Evolutionary conservation across 2,888 invertebrate genomes (phyloP), one percentile per base, ranked within the genome.

Genomic region (Empis livida): DNA sequence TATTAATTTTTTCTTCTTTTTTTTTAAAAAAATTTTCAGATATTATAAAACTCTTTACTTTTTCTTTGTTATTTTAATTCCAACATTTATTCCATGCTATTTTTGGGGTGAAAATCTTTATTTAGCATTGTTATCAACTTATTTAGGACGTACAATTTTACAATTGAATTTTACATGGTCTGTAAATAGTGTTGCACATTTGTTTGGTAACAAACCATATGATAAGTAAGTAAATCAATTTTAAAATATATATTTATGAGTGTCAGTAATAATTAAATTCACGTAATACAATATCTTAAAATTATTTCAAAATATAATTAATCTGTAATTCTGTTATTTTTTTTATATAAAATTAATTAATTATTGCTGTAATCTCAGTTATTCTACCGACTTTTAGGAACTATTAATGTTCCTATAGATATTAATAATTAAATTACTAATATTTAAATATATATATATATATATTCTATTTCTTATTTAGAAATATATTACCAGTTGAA

Each of bases 101-200:
- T 65, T 73, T 43, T 86, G 82, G 83, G 70, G 73, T 39, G 85
- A 86, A 61, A 66, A 68, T 11, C 62, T 73, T 30, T 64, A 66
- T 56, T 73, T 73, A 47, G 72, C 81, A 0, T 73, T 79, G 54
- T 76, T 78, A 58, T 65, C 78, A 3, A 66, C 72, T 20, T 78
- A 73, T 49, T 63, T 80, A 47, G 66, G 76, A 30, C 72, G 82
- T 43, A 79, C 80, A 57, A 67, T 75, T 14, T 50, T 75, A 10
- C 68, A 73, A 5, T 70, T 85, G 32, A 79, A 86, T 60, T 68
- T 74, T 23, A 85, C 84, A 0, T 86, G 84, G 83, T 65, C 74
- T n/a, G 81, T 85, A 9, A 86, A 86, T 66, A 82, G 81, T 53
- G 74, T 76, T 1, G 83, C 83, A 3, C 85, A 84, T 64, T 66